Conservation (phyloP, 2,888 invertebrate genomes). For the Apomyelois bistriatella region DNA sequence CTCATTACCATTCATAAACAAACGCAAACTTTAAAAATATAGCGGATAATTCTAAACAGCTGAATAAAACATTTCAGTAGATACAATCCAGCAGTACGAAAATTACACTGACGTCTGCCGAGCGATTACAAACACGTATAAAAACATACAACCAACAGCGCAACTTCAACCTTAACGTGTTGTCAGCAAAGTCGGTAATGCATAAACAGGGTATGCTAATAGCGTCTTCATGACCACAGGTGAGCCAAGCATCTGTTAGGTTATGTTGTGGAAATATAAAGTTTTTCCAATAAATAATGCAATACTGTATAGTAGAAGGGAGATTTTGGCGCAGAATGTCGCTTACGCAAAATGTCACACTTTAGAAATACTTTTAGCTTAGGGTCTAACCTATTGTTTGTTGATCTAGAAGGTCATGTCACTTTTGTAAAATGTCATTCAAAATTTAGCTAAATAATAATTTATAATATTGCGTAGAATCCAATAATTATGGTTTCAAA, state of each 20-base stretch:
- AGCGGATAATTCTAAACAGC: slow-evolving; percentile 41
- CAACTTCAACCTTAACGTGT: slow-evolving; percentile 30
- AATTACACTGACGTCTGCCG: slow-evolving; percentile 42
- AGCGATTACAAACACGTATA: slow-evolving; percentile 53
- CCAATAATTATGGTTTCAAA: too few species aligned
- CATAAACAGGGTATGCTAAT: slow-evolving; percentile 38
- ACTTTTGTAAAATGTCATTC: too few species aligned
- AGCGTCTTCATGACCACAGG: slow-evolving; percentile 48
- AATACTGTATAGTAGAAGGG: slow-evolving; percentile 40
- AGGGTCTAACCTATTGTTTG: too few species aligned
- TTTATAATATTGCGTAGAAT: too few species aligned
- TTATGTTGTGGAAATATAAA: slow-evolving; percentile 71
- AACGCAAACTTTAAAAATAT: slow-evolving; percentile 33
- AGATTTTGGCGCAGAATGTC: too few species aligned
- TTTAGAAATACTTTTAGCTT: too few species aligned
- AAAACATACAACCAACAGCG: slow-evolving; percentile 46
- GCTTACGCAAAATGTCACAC: too few species aligned
- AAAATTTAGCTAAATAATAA: too few species aligned
- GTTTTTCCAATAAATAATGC: slow-evolving; percentile 77
- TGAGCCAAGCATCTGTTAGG: slow-evolving; percentile 63
- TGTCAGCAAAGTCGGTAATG: slow-evolving; percentile 39
- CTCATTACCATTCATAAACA: slow-evolving; percentile 33
- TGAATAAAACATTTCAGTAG: slow-evolving; percentile 58
- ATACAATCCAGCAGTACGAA: slow-evolving; percentile 45
- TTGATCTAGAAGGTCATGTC: too few species aligned